phyloP scores from a whole-genome alignment of 2,888 invertebrate genomes.

The Chouioia cunea region DNA sequence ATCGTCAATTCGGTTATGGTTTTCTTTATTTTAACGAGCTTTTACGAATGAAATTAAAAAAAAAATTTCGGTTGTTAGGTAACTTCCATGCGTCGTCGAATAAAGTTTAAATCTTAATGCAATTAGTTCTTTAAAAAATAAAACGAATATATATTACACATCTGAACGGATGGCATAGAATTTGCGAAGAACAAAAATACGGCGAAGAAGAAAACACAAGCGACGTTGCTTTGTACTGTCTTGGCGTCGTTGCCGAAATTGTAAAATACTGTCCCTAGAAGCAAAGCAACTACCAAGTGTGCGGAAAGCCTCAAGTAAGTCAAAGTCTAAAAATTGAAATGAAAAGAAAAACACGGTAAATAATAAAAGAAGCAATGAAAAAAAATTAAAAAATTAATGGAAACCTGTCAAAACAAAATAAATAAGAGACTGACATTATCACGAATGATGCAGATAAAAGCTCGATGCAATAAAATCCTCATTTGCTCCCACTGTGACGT shows the following conservation, averaged over 20 bases:
- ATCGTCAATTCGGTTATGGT: no score
- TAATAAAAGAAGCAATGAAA: neutral
- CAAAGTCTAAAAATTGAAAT: slow-evolving; percentile 60
- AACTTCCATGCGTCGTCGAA: no score
- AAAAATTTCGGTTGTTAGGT: neutral
- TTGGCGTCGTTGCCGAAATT: slow-evolving; percentile 73
- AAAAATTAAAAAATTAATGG: neutral
- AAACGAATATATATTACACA: slow-evolving; percentile 71
- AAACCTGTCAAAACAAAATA: no score
- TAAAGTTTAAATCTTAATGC: neutral
- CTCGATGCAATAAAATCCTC: slow-evolving; percentile 70
- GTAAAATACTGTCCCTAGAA: slow-evolving; percentile 73
- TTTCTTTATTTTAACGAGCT: no score
- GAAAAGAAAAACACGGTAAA: neutral
- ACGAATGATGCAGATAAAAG: slow-evolving; percentile 66
- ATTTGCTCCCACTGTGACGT: slow-evolving; percentile 67
- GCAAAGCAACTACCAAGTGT: slow-evolving; percentile 72
- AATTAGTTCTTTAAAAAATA: slow-evolving; percentile 28
- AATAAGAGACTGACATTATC: slow-evolving; percentile 64
- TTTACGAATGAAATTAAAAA: no score
- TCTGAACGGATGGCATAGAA: slow-evolving; percentile 75
- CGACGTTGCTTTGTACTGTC: slow-evolving; percentile 72
- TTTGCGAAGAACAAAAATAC: slow-evolving; percentile 76
- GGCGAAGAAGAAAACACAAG: slow-evolving; percentile 74
- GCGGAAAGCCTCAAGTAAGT: slow-evolving; percentile 70